Evolutionary conservation across 1,140 invertebrate species (phyloP), one percentile per base, ranked within the genome.

Genomic region (Thalassaphorura encarpata): DNA sequence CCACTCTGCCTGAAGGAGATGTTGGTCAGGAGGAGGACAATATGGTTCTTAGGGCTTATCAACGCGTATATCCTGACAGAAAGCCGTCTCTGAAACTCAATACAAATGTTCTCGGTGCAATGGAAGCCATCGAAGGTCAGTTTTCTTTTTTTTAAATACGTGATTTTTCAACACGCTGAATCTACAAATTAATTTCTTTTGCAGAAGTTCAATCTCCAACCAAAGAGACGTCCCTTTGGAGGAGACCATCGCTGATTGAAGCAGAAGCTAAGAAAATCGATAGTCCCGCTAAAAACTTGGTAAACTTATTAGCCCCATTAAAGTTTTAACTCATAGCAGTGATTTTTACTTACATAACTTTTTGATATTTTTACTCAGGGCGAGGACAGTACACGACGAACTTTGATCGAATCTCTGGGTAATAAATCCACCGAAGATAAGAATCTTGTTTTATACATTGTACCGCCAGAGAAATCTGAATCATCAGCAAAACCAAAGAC

Each of bases 71-170:
- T 66, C 73, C 79, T 19, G 85, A 89, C 65, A 87, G 87, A 85
- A 82, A 81, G 63, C 85, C 85, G 18, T 82, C 81, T 15, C 77
- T 82, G 18, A 79, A 87, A 8, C 84, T 89, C 59, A 86, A 83
- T 67, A 83, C 82, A 21, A 87, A 89, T 71, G 83, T 90, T 31
- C 84, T 89, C 61, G 76, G 81, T 48, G 83, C 85, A 24, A 83
- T 91, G 76, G 87, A 91, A 74, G 82, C 85, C 28, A 86, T 91
- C 53, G 87, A 89, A 77, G 83, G 85, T 85, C 54, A 18, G 24
- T 40, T 31, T 8, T 23, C 27, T 48, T 8, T 24, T 48, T 26
- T 48, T 26, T 21, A 13, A 5, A 21, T 23, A 8, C 15, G 15
- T 48, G 5, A 36, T 36, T 36, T 36, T 11, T 36, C 33, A n/a